phyloP scores from a whole-genome alignment of 2,797 vertebrate species.

The Artibeus jamaicensis region DNA sequence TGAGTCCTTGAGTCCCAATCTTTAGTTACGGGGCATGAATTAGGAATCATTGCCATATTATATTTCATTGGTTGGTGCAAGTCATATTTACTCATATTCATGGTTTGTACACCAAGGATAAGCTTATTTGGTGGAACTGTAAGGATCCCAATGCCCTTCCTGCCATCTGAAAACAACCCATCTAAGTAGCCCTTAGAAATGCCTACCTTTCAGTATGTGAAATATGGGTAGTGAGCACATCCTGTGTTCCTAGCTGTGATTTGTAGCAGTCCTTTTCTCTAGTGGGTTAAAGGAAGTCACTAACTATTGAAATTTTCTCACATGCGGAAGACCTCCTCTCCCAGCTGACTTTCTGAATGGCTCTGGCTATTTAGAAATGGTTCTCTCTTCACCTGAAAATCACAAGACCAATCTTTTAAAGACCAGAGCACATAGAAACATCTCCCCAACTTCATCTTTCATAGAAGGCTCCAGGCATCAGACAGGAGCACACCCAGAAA shows the following conservation, averaged over 20 bases:
- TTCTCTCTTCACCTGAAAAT: constrained; percentile 29
- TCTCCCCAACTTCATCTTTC: not conserved
- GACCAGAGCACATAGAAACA: not conserved
- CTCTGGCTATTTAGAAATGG: not conserved
- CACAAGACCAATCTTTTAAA: not conserved
- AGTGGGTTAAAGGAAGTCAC: not conserved
- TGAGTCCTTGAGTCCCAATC: not conserved
- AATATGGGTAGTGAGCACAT: not conserved
- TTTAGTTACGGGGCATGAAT: not conserved
- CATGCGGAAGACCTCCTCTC: not conserved
- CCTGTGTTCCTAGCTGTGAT: not conserved
- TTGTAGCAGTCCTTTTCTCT: not conserved
- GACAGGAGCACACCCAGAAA: not conserved
- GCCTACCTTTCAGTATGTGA: not conserved
- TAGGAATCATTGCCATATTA: not conserved
- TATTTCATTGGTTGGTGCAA: not conserved
- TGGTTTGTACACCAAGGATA: not conserved
- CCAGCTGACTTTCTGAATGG: not conserved
- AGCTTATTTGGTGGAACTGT: not conserved
- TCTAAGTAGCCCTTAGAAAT: not conserved
- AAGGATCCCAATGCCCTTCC: not conserved
- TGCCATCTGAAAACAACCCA: not conserved
- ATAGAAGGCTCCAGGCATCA: not conserved
- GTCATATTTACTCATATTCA: not conserved
- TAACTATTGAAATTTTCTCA: not conserved